Evolutionary conservation across 2,888 invertebrate genomes (phyloP).

Genomic region (Agriopis leucophaearia): DNA sequence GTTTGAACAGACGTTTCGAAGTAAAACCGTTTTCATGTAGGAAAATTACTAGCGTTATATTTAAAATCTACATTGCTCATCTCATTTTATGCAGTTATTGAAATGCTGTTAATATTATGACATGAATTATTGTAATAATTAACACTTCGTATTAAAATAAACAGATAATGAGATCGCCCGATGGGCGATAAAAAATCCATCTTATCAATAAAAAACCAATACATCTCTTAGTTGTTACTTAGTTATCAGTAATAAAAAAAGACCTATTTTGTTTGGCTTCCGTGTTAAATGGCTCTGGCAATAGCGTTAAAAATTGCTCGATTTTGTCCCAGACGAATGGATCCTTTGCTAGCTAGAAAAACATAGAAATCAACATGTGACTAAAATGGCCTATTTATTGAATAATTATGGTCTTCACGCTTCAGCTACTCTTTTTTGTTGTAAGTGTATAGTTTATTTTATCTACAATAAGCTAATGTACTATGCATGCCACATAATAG

Average conservation of each 20-base stretch:
- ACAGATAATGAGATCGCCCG: too few species aligned
- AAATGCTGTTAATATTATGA: too few species aligned
- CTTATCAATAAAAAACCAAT: too few species aligned
- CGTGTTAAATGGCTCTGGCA: constrained; percentile 90
- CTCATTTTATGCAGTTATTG: too few species aligned
- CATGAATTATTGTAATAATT: too few species aligned
- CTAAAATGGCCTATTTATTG: constrained; percentile 25
- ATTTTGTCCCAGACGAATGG: constrained; percentile 93
- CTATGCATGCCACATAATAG: background rate
- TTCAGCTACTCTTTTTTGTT: background rate
- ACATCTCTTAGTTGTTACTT: too few species aligned
- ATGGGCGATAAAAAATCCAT: too few species aligned
- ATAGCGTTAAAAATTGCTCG: constrained; percentile 90
- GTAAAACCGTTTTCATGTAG: too few species aligned
- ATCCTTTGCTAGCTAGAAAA: constrained; percentile 76
- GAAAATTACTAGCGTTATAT: too few species aligned
- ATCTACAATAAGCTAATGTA: constrained; percentile 4
- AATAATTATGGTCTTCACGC: background rate
- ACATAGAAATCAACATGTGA: constrained; percentile 5
- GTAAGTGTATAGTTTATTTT: constrained; percentile 7
- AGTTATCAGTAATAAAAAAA: constrained; percentile 18
- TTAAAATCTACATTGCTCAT: too few species aligned
- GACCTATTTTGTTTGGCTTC: constrained; percentile 90
- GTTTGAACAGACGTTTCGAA: too few species aligned
- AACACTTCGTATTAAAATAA: too few species aligned